Conservation (phyloP, 2,888 invertebrate species). For the Andrena fulva region DNA sequence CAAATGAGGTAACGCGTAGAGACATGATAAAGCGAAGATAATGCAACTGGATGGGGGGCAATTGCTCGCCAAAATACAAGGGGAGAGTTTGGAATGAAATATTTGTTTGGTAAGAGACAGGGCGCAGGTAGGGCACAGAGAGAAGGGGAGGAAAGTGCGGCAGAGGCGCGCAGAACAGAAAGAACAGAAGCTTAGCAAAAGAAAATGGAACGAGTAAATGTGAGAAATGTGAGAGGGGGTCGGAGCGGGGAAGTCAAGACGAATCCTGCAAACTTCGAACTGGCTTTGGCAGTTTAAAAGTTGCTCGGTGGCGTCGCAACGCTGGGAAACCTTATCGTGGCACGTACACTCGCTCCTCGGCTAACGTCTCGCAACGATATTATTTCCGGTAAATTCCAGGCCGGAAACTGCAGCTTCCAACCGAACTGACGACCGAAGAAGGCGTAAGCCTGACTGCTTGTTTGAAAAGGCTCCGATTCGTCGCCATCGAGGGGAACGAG, state of each 20-base stretch:
- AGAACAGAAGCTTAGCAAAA: not conserved
- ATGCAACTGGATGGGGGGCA: too few relatives aligned
- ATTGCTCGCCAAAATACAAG: too few relatives aligned
- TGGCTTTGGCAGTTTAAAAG: constrained; percentile 77
- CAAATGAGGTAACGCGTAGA: too few relatives aligned
- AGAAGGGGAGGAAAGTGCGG: too few relatives aligned
- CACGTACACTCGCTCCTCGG: constrained; percentile 52
- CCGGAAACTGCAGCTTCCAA: constrained; percentile 65
- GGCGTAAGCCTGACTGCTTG: constrained; percentile 61
- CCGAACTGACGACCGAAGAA: constrained; percentile 41
- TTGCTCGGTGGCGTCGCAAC: constrained; percentile 67
- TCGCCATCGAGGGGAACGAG: constrained; percentile 34
- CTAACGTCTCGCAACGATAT: constrained; percentile 63
- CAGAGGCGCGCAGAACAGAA: not conserved
- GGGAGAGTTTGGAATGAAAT: not conserved
- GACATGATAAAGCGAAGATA: not conserved
- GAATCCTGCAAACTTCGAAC: constrained; percentile 67
- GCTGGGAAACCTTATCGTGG: constrained; percentile 62
- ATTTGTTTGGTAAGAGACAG: not conserved
- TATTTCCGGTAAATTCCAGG: constrained; percentile 74
- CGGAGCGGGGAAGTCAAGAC: constrained; percentile 36
- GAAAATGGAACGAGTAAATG: not conserved
- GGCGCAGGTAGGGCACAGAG: not conserved
- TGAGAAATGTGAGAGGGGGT: not conserved
- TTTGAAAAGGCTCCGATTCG: constrained; percentile 59